Evolutionary conservation across 2,888 invertebrate species (phyloP), one percentile per base, ranked within the genome.

Genomic region (Lymantria dispar): DNA sequence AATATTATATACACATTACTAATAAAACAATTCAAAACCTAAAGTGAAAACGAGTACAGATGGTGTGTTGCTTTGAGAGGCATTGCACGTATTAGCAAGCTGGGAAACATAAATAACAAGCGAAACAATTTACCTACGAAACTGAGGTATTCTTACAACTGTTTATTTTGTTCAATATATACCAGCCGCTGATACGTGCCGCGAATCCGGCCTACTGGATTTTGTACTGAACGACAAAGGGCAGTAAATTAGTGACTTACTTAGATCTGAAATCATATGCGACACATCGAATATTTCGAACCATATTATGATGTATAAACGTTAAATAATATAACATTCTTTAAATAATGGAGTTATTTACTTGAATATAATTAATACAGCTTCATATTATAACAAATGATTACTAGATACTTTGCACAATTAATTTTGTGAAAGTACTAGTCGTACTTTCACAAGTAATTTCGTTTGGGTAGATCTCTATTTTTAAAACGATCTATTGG

Each of bases 91-190:
- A 84, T 83, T 78, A 84, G 75, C 86, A 85, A 87, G 85, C 87
- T 77, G 83, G 73, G 78, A 74, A 85, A 88, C 87, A 87, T 89
- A 88, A 89, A 88, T 85, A 89, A 87, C 83, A 73, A 73, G 78
- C 78, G 76, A 87, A 88, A 87, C 87, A 89, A 87, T 89, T 87
- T 89, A 88, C 88, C 87, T 87, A 87, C 86, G 70, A 77, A 71
- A 73, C 80, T 81, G 80, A 85, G 87, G 83, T 85, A 86, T 87
- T 88, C 87, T 88, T 87, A 87, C 87, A 87, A 78, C 85, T 84
- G 88, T 88, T 87, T 85, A 86, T 87, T 87, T 86, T 83, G 87
- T 85, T 87, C 85, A 84, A 86, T 87, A 86, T 82, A 85, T 78
- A 85, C 86, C 80, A 79, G 72, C 70, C 71, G 65, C 62, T 56